A percentile compares a stretch with the other conserved stretches of the same genome.
Conservation (phyloP, 2,888 invertebrate species). For the Drosophila prolongata region DNA sequence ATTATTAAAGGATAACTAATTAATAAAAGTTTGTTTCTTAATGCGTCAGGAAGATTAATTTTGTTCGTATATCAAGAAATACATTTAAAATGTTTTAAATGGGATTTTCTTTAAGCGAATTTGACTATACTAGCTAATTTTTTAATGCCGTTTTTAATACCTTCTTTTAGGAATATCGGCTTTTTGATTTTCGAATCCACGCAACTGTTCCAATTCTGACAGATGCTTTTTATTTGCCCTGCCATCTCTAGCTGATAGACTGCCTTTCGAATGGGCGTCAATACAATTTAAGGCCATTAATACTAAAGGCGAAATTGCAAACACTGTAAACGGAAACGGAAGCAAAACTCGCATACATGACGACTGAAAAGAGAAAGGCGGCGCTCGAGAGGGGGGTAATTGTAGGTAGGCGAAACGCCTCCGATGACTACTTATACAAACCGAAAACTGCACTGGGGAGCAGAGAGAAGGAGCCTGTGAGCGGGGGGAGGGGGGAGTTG, state of each 20-base stretch:
- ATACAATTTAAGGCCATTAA: conserved; percentile 79
- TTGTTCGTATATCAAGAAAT: too few relatives aligned
- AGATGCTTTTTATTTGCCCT: not conserved
- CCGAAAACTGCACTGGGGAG: conserved; percentile 70
- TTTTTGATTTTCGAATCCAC: too few relatives aligned
- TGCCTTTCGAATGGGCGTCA: conserved; percentile 57
- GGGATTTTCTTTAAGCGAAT: too few relatives aligned
- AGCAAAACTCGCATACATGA: conserved; percentile 63
- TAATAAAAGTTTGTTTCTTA: too few relatives aligned
- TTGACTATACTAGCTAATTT: too few relatives aligned
- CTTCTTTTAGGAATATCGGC: too few relatives aligned
- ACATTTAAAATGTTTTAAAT: too few relatives aligned
- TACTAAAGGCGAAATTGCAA: conserved; percentile 76
- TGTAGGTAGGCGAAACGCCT: conserved; percentile 53
- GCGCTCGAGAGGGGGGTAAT: conserved; percentile 21
- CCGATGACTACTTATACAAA: conserved; percentile 75
- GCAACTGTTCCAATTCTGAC: too few relatives aligned
- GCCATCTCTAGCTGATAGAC: conserved; percentile 31
- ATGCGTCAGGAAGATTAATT: too few relatives aligned
- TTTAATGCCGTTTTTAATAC: too few relatives aligned
- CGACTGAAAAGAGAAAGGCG: conserved; percentile 27
- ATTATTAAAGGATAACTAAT: too few relatives aligned
- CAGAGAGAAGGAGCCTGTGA: conserved; percentile 1
- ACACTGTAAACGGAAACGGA: conserved; percentile 78
- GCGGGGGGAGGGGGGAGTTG: conserved; percentile 42